A percentile compares a stretch with the other conserved stretches of the same genome.
Evolutionary conservation across 2,888 invertebrate genomes (phyloP).

Genomic region (Pyrrhosoma nymphula): DNA sequence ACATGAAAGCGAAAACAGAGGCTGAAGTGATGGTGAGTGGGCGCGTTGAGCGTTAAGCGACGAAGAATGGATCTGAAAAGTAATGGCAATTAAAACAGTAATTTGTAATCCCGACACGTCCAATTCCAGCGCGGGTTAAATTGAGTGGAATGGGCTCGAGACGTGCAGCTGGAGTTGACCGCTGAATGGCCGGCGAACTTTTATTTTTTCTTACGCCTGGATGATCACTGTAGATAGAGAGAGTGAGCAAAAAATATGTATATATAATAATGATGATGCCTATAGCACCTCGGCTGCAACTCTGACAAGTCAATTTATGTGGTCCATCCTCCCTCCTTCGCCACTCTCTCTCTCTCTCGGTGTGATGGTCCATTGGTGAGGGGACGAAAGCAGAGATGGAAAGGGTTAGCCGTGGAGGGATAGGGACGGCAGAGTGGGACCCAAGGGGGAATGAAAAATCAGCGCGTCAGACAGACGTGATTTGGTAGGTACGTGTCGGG

Average conservation of each 20-base stretch:
- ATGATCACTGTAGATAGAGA: neutral
- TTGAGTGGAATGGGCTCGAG: neutral
- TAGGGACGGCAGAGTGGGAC: neutral
- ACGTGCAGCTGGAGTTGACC: neutral
- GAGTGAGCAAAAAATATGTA: neutral
- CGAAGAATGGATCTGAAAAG: neutral
- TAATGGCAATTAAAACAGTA: constrained; percentile 15
- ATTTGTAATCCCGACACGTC: constrained; percentile 36
- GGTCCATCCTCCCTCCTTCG: neutral
- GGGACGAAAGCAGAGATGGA: neutral
- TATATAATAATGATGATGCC: constrained; percentile 1
- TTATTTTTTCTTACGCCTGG: neutral
- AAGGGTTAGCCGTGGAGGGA: neutral
- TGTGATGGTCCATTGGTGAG: neutral
- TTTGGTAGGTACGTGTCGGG: constrained; percentile 10
- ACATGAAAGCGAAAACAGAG: neutral
- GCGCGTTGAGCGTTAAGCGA: neutral
- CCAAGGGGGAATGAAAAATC: constrained; percentile 19
- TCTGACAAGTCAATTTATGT: constrained; percentile 31
- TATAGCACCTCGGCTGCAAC: neutral
- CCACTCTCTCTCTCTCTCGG: neutral
- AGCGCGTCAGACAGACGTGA: constrained; percentile 27
- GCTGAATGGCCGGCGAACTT: neutral
- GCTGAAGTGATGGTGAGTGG: neutral
- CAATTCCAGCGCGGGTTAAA: constrained; percentile 3